These are phyloP conservation scores for Amphiprion clarkii DNA, from an alignment of 2,797 vertebrate species.

Conservation along the genomic window DNA sequence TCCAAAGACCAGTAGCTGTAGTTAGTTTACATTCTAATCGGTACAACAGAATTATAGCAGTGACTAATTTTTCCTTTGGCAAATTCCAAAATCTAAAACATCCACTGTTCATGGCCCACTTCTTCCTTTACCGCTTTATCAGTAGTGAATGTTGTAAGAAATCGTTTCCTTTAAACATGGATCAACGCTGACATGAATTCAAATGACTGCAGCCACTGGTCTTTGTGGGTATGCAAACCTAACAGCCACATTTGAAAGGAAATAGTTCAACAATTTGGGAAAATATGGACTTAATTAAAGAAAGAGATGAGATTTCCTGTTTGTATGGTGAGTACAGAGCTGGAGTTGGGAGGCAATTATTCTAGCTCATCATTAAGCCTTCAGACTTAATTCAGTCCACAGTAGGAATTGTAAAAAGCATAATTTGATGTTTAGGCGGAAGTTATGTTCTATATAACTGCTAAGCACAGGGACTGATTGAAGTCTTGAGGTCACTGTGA, in stretches of 20 bases:
- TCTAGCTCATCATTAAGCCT: not conserved
- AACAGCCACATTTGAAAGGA: not conserved
- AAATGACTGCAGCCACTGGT: conserved; percentile 2
- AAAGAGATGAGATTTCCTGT: not conserved
- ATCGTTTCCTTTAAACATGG: not conserved
- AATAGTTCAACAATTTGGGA: conserved; percentile 16
- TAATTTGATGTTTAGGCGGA: too few relatives aligned
- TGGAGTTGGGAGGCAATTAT: not conserved
- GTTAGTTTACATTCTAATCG: not conserved
- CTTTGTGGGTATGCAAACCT: not conserved
- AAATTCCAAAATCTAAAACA: not conserved
- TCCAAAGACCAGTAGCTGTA: not conserved
- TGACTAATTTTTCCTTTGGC: too few relatives aligned
- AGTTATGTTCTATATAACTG: too few relatives aligned
- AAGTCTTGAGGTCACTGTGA: not conserved
- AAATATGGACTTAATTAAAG: not conserved
- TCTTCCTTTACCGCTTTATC: not conserved
- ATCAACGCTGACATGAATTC: not conserved
- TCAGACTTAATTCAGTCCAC: not conserved
- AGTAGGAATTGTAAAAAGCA: too few relatives aligned
- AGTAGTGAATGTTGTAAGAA: too few relatives aligned
- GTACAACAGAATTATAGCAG: not conserved
- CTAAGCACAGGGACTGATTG: too few relatives aligned
- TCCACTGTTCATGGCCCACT: not conserved
- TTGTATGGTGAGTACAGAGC: not conserved